Percentiles rank a stretch among this genome's conserved stretches.
Conservation (phyloP, 2,797 vertebrate species). For the Lithobates pipiens region DNA sequence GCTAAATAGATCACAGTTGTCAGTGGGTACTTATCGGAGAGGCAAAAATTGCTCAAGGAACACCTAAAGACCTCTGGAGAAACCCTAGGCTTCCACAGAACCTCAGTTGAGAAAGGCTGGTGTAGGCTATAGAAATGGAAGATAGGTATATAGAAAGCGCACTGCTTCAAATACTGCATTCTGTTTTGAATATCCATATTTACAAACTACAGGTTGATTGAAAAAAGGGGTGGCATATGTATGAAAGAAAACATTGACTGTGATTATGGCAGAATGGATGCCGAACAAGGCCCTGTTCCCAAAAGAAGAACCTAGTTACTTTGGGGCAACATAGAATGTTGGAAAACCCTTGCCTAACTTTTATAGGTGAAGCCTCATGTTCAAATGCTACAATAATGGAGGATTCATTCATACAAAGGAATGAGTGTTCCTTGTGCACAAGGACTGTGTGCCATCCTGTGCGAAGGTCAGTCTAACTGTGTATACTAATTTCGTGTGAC, state of each 20-base stretch:
- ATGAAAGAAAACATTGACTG: background rate
- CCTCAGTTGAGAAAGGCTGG: too few species aligned
- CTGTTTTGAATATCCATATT: background rate
- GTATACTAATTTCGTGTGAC: background rate
- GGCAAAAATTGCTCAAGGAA: too few species aligned
- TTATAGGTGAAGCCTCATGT: background rate
- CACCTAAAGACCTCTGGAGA: too few species aligned
- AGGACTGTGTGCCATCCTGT: background rate
- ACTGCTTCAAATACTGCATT: background rate
- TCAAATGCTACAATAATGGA: background rate
- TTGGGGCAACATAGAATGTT: background rate
- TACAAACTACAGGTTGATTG: background rate
- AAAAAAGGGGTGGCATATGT: background rate
- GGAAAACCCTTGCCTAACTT: background rate
- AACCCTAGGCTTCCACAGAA: too few species aligned
- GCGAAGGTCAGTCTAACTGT: constrained; percentile 47
- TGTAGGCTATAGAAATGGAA: too few species aligned
- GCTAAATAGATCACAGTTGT: too few species aligned
- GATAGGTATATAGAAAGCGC: background rate
- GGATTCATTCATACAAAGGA: background rate
- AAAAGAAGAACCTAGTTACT: background rate
- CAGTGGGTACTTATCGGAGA: too few species aligned
- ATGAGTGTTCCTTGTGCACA: background rate
- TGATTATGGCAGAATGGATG: background rate
- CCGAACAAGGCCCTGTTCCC: background rate